phyloP scores from a whole-genome alignment of 2,888 invertebrate genomes.

The Hydrotaea cyrtoneurina region DNA sequence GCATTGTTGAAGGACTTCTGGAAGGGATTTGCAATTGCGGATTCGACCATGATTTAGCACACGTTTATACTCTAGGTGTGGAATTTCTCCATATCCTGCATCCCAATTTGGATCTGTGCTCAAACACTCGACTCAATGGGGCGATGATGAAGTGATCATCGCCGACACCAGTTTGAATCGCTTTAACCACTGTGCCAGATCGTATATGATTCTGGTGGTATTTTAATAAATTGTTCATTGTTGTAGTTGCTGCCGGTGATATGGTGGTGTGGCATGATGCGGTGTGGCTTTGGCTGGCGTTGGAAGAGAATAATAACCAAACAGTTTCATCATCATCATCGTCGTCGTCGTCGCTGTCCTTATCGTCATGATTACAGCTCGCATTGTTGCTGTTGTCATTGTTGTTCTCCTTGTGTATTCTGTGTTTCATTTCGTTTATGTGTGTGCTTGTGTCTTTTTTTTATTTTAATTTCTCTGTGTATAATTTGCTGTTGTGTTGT shows the following conservation, averaged over 20 bases:
- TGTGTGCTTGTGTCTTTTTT: constrained; percentile 45
- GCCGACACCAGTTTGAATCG: too few species aligned
- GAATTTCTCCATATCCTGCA: too few species aligned
- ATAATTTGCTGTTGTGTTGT: constrained; percentile 40
- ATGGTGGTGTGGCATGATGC: not conserved
- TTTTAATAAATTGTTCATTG: constrained; percentile 61
- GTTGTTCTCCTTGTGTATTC: not conserved
- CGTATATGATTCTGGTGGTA: constrained; percentile 48
- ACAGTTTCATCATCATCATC: constrained; percentile 46
- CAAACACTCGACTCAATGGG: too few species aligned
- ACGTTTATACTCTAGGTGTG: too few species aligned
- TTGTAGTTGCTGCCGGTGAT: not conserved
- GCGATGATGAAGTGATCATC: too few species aligned
- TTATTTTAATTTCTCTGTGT: constrained; percentile 57
- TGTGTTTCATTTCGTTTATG: constrained; percentile 39
- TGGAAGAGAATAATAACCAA: constrained; percentile 28
- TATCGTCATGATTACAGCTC: constrained; percentile 28
- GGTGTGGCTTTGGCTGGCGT: not conserved
- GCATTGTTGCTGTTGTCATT: constrained; percentile 21
- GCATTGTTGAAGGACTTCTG: too few species aligned
- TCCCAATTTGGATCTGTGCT: too few species aligned
- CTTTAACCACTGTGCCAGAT: not conserved
- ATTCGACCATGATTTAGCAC: too few species aligned
- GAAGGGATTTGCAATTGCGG: too few species aligned
- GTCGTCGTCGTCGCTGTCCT: too few species aligned